Evolutionary conservation across 1,140 invertebrate genomes (phyloP), one percentile per base, ranked within the genome.

Genomic region (Micrasema minimum): DNA sequence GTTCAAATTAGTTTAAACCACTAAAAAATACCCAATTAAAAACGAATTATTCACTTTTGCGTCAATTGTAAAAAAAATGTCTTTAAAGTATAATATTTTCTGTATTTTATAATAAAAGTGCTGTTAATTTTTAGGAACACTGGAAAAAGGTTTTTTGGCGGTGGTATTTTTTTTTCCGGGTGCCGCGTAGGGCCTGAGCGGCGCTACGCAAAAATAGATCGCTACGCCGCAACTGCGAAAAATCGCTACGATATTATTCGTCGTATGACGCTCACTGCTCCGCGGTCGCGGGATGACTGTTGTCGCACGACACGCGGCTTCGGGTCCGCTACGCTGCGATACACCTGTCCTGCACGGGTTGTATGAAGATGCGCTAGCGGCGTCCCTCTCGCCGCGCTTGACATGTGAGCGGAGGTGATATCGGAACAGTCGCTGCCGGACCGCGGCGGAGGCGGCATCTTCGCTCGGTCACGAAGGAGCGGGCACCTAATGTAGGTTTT

Each of bases 211-310:
- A 51, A 31, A 31, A 4, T 31, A 31, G 23, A 14, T 31, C 50
- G 18, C 53, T 45, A 46, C 38, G 43, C 20, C 61, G 61, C 46
- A 65, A 43, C 37, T 14, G 18, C 57, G 61, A 11, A 4, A 23
- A 55, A 67, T 22, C 48, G 23, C 48, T 37, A 35, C 53, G 53
- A 7, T 31, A 14, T 1, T 38, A 10, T 18, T 48, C 26, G 46
- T 22, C 38, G 43, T 46, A 22, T 67, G 51, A 67, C 46, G 65
- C 35, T 67, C 48, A 23, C 61, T 18, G 31, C n/a, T 41, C 65
- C 65, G 65, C 50, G 65, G 65, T 67, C 65, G 65, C 65, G 65
- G 20, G 37, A 5, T 41, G 65, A 67, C 65, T 67, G 65, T 57
- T 41, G 46, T 55, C 66, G 38, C 26, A 11, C 16, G n/a, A 7